phyloP scores from a whole-genome alignment of 2,888 invertebrate species.

The Diadromus collaris region DNA sequence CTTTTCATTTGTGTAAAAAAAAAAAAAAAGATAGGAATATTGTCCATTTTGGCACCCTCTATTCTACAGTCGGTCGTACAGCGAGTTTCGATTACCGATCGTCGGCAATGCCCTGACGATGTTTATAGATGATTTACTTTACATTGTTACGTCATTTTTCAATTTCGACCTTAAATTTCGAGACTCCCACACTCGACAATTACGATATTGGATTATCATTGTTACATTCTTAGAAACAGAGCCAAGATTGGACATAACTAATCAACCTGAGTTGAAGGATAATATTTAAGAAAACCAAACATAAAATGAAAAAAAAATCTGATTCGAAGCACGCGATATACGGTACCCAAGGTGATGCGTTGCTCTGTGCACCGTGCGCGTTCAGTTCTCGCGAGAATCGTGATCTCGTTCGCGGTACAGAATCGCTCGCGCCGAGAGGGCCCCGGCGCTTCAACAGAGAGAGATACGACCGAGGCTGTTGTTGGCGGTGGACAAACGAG shows the following conservation, averaged over 20 bases:
- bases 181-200: not conserved
- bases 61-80: not conserved
- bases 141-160: not conserved
- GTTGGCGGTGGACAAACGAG: slow-evolving; percentile 74
- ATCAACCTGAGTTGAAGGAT: not conserved
- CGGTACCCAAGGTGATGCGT: slow-evolving; percentile 4
- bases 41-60: no score
- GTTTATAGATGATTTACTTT: not conserved
- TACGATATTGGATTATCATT: slow-evolving; percentile 6
- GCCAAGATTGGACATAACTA: not conserved
- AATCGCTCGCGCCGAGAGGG: slow-evolving; percentile 23
- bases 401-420: slow-evolving; percentile 45
- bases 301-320: not conserved
- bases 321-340: slow-evolving; percentile 15
- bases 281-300: slow-evolving; percentile 12
- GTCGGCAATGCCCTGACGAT: not conserved
- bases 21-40: no score
- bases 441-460: slow-evolving; percentile 38
- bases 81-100: not conserved
- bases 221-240: not conserved
- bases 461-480: slow-evolving; percentile 47
- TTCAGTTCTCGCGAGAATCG: slow-evolving; percentile 56
- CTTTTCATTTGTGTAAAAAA: no score
- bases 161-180: not conserved
- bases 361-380: slow-evolving; percentile 18